These are phyloP conservation scores for Apoda limacodes DNA, from an alignment of 2,888 invertebrate species.

Conservation along the genomic window DNA sequence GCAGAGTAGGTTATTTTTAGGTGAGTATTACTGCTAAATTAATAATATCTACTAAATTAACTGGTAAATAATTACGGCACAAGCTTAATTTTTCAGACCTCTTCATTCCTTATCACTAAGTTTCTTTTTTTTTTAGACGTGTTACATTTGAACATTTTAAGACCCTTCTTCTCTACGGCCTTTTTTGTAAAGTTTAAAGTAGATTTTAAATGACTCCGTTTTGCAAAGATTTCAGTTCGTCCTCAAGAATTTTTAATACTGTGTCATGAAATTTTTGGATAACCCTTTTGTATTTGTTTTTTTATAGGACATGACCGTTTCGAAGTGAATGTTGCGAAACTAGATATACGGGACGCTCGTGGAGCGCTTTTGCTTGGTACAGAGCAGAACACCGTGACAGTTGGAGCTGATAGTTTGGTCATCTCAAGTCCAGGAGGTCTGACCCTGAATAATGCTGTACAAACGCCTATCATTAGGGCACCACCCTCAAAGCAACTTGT, in stretches of 20 bases:
- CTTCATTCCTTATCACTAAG: too few relatives aligned
- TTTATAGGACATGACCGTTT: constrained; percentile 82
- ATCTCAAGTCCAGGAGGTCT: constrained; percentile 88
- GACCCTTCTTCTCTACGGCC: too few relatives aligned
- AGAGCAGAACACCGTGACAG: constrained; percentile 80
- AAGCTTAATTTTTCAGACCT: too few relatives aligned
- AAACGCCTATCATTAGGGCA: constrained; percentile 86
- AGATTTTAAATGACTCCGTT: too few relatives aligned
- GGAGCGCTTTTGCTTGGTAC: constrained; percentile 85
- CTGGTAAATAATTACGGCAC: too few relatives aligned
- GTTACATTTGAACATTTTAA: too few relatives aligned
- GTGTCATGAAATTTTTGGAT: not conserved
- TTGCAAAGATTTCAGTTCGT: too few relatives aligned
- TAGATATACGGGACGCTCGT: constrained; percentile 84
- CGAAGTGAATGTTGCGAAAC: constrained; percentile 81
- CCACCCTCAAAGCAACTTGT: constrained; percentile 86
- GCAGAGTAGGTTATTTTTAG: constrained; percentile 82
- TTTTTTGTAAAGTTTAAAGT: too few relatives aligned
- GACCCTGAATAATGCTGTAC: constrained; percentile 85
- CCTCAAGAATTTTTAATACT: too few relatives aligned
- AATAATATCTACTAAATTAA: too few relatives aligned
- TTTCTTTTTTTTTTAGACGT: too few relatives aligned
- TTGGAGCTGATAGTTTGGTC: constrained; percentile 84
- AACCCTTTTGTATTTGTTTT: constrained; percentile 5
- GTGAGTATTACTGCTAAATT: too few relatives aligned